Evolutionary conservation across 2,797 vertebrate genomes (phyloP).

Genomic region (Silurus aristotelis): DNA sequence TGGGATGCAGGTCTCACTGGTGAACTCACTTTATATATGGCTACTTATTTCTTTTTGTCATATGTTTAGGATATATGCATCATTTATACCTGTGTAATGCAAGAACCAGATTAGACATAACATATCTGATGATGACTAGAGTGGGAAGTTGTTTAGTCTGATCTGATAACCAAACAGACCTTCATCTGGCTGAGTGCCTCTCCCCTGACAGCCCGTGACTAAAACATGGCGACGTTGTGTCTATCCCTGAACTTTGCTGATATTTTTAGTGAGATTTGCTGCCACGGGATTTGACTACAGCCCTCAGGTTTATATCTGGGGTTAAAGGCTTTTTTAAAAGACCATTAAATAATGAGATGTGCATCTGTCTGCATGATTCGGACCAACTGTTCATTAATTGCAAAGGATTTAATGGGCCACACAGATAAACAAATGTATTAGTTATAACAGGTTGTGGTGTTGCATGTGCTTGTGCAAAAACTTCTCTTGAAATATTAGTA

Average conservation of each 20-base stretch:
- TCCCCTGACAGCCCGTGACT: conserved; percentile 28
- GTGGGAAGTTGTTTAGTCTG: conserved; percentile 45
- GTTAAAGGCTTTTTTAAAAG: conserved; percentile 31
- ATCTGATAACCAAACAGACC: conserved; percentile 50
- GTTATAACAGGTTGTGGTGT: background rate
- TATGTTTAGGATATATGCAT: background rate
- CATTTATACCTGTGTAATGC: background rate
- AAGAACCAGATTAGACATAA: conserved; percentile 27
- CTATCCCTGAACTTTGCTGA: conserved; percentile 22
- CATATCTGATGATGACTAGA: conserved; percentile 52
- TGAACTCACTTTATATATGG: background rate
- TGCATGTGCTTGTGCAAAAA: background rate
- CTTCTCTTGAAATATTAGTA: background rate
- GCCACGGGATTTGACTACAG: conserved; percentile 31
- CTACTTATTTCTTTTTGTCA: background rate
- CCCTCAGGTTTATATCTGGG: conserved; percentile 15
- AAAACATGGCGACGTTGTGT: conserved; percentile 24
- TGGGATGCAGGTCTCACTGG: too few species aligned
- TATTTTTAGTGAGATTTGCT: conserved; percentile 30
- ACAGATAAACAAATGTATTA: conserved; percentile 4
- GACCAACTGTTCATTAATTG: conserved; percentile 8
- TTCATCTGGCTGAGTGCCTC: conserved; percentile 53
- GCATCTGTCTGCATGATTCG: conserved; percentile 2
- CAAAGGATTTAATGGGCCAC: background rate
- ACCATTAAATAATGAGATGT: conserved; percentile 42